Conservation (phyloP, 2,888 invertebrate genomes). For the Epinotia bilunana region DNA sequence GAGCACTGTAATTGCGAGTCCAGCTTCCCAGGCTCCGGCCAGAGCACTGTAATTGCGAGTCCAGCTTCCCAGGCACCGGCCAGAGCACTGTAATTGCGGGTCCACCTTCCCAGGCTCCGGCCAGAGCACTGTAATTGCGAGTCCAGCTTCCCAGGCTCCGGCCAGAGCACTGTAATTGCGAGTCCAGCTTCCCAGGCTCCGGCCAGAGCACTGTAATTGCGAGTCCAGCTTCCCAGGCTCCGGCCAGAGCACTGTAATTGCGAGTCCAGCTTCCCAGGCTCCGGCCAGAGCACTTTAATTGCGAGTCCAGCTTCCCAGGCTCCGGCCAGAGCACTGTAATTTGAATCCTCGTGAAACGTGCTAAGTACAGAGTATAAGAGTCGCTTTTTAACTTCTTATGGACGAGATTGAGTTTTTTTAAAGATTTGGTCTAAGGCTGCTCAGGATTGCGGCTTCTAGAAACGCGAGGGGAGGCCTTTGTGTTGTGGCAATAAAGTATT, state of each 20-base stretch:
- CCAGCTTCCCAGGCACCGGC: slow-evolving; percentile 27
- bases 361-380: no score
- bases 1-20: slow-evolving; percentile 29
- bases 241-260: no score
- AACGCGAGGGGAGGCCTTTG: no score
- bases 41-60: slow-evolving; percentile 31
- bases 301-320: slow-evolving; percentile 23
- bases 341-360: not conserved
- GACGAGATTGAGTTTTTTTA: no score
- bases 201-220: no score
- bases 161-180: no score
- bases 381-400: no score
- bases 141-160: slow-evolving; percentile 27
- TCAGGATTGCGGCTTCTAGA: no score
- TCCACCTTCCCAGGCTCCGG: slow-evolving; percentile 28
- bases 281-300: no score
- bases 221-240: slow-evolving; percentile 26
- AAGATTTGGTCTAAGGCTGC: no score
- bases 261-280: slow-evolving; percentile 24
- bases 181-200: slow-evolving; percentile 27
- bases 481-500: no score
- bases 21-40: slow-evolving; percentile 30
- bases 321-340: not conserved
- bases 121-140: no score
- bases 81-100: slow-evolving; percentile 33